Base-by-base conservation (phyloP, 2,888 invertebrate genomes). In the Oscheius sp. region DNA sequence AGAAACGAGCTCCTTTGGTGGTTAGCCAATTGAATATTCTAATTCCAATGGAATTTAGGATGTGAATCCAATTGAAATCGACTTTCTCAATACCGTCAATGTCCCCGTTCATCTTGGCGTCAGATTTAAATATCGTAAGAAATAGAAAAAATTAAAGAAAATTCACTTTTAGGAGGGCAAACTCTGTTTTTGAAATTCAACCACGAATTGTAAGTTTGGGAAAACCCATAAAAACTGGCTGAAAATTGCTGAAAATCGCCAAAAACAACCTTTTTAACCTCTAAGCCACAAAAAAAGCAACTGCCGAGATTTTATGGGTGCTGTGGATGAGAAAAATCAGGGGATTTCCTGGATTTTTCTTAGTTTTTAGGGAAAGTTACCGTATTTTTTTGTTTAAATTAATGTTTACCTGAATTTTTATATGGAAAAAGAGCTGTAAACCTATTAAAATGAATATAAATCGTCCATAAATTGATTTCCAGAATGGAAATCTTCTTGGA, bases 131-230 rank as follows among this genome's bases (percentile, higher is more conserved):
- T 61, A 61, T 43, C 41, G 61, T 55, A 13, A 55, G 55, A 3
- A 3, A 7, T 45, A 7, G 2, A 49, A 18, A 49, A 49, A 49
- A 21, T 21, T 49, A 18, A 18, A 7, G 16, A 49, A 7, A 49
- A 7, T 7, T 3, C 21, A 25, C 6, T 55, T 55, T 25, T 25
- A 55, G 55, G 55, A 35, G 61, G 45, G 18, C 41, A 23, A 12
- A 43, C 18, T 6, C 21, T 61, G 43, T 61, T 18, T 43, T 43
- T 61, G 61, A 43, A 61, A 13, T 61, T 43, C 23, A 61, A 61
- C 43, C 41, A 61, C n/a, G 61, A 61, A 61, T 43, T 61, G 61
- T 61, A 43, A 61, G 61, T 61, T 41, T n/a, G n/a, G n/a, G n/a
- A n/a, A n/a, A n/a, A n/a, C n/a, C n/a, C n/a, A n/a, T n/a, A n/a